These are phyloP conservation scores for Acanthosepion pharaonis DNA, from an alignment of 2,888 invertebrate species.

Conservation along the genomic window DNA sequence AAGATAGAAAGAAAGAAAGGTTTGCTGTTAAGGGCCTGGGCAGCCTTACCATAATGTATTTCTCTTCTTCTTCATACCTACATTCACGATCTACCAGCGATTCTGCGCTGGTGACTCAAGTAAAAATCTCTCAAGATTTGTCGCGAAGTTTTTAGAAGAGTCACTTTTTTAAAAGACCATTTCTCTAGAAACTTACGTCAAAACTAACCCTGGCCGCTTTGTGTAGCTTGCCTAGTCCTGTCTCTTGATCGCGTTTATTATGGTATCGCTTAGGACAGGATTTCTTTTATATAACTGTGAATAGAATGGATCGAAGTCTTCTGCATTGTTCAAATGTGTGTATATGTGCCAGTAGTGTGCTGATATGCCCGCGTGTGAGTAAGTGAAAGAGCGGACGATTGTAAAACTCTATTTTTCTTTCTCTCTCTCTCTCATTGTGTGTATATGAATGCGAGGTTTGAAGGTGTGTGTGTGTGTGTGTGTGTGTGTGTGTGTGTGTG, in stretches of 20 bases:
- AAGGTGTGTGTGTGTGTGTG: not conserved
- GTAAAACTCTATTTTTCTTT: not conserved
- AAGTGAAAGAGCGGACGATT: not conserved
- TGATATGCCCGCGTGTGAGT: not conserved
- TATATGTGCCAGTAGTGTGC: not conserved
- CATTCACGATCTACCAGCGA: not conserved
- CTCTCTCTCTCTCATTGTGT: not conserved
- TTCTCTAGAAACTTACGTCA: not conserved
- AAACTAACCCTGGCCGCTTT: not conserved
- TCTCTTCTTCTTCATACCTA: not conserved
- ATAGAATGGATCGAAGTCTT: conserved; percentile 12
- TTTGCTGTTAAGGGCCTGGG: not conserved
- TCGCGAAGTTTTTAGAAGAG: not conserved
- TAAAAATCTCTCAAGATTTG: not conserved
- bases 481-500: not conserved
- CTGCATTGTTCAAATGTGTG: not conserved
- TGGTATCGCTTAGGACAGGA: conserved; percentile 33
- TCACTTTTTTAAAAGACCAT: too few species aligned
- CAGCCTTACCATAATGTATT: not conserved
- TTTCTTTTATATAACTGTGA: conserved; percentile 3
- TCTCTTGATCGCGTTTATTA: not conserved
- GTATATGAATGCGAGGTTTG: not conserved
- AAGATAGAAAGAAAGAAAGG: not conserved
- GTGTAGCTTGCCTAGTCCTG: not conserved
- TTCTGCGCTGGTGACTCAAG: not conserved